Evolutionary conservation across 2,888 invertebrate species (phyloP), one percentile per base, ranked within the genome.

Genomic region (Allygus modestus): DNA sequence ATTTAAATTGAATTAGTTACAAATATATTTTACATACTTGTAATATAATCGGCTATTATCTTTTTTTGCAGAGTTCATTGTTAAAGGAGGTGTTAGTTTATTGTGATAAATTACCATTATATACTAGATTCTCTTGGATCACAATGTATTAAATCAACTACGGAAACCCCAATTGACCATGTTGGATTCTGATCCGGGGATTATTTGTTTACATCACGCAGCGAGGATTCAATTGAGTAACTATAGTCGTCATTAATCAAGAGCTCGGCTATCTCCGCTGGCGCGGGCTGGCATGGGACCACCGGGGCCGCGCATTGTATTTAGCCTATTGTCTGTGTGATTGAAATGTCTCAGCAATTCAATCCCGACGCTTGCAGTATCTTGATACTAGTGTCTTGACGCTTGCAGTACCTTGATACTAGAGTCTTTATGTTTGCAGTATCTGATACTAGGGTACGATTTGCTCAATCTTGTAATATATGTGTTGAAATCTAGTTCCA

Each of bases 291-390:
- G n/a, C n/a, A n/a, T n/a, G n/a, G 23, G 58, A 58, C 58, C 58
- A 58, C 58, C 58, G 58, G 23, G 23, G 23, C 58, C 58, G 23
- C 58, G 23, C 58, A 23, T 58, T 58, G 58, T 58, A 23, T 26
- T 58, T 58, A 7, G 23, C 12, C 58, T 12, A 58, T 58, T 58
- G 58, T 58, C 23, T 58, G 23, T 26, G 20, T 20, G 58, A 58
- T 58, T 58, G 58, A 58, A 58, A 58, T 58, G 58, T 58, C 58
- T 58, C 58, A 4, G 51, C n/a, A n/a, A 51, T 51, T 17, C 58
- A 12, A 58, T 58, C 58, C 20, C 20, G 20, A 5, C 12, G 23
- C 51, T 58, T 12, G 58, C 58, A 1, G 23, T 58, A 12, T 2
- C 46, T 46, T 46, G 46, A n/a, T n/a, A n/a, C 12, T 4, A 46